Evolutionary conservation across 37 sponge, comb jelly and placozoan genomes (phyloP), one percentile per base, ranked within the genome.

Genomic region (Halichondria panicea): DNA sequence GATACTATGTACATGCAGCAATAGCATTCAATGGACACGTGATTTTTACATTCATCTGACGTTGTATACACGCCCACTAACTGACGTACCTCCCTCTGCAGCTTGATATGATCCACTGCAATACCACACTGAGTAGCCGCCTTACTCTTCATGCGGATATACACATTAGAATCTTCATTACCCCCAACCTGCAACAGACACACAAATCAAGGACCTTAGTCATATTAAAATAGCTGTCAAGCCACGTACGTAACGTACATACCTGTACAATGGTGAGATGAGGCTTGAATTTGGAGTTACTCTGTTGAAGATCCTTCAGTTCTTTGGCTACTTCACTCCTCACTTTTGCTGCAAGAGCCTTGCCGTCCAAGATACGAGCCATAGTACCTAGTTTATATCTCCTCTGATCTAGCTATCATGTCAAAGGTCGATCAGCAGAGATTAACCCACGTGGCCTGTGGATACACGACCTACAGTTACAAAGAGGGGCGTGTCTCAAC

Each of bases 71-170:
- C 15, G 15, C 52, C 11, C 11, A 15, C 52, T 18, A 48, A 15
- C 15, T 48, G 15, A 24, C 42, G 18, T 55, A 72, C 73, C 0
- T 71, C 70, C 6, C 67, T 72, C 1, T 84, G 69, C 19, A 97
- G 78, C 70, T 97, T 91, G 63, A 92, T 2, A 46, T 97, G 95
- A 18, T 45, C 24, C 1, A 89, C 90, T 22, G 71, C 28, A 19
- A 94, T 72, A 0, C 88, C 92, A 33, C 85, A 83, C 78, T 94
- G 93, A 38, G 35, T 66, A 36, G 87, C 93, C 6, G 93, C 90
- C 57, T 81, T 85, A n/a, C 55, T 83, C 83, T 97, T 97, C 89
- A 90, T 94, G 43, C 88, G 80, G n/a, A 97, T 97, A 71, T 97
- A 97, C 22, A 97, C 93, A 54, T 86, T 89, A 8, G 95, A 91